Evolutionary conservation across 2,113 vertebrate species (phyloP).

Genomic region (Uria aalge): DNA sequence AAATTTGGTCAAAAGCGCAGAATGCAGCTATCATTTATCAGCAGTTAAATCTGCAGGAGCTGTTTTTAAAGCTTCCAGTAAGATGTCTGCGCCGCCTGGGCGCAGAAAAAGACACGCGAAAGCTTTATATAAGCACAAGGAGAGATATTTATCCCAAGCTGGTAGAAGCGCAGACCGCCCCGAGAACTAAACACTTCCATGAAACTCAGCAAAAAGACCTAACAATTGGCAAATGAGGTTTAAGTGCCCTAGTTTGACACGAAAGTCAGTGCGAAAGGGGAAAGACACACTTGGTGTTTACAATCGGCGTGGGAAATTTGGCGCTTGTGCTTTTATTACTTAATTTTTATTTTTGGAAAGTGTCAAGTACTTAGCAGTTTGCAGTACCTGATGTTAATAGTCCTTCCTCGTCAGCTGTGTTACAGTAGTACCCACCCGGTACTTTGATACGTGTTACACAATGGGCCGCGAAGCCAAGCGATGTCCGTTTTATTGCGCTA

Average conservation of each 20-base stretch:
- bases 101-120: rapidly evolving
- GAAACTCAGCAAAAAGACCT: not conserved
- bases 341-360: not conserved
- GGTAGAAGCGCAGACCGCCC: not conserved
- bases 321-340: not conserved
- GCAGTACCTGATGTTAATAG: not conserved
- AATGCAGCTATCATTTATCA: not conserved
- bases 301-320: not conserved
- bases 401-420: not conserved
- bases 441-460: not conserved
- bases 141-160: not conserved
- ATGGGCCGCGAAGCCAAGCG: rapidly evolving
- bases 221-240: not conserved
- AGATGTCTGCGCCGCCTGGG: not conserved
- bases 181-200: not conserved
- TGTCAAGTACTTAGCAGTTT: not conserved
- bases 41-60: not conserved
- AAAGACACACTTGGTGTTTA: not conserved
- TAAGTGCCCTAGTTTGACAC: not conserved
- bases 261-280: not conserved
- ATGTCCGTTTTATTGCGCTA: not conserved
- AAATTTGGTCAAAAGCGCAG: not conserved
- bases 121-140: not conserved
- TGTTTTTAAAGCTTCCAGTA: not conserved
- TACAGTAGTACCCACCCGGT: not conserved